Percentiles rank a stretch among this genome's conserved stretches.
Evolutionary conservation across 1,140 invertebrate genomes (phyloP).

Genomic region (Drosophila sechellia): DNA sequence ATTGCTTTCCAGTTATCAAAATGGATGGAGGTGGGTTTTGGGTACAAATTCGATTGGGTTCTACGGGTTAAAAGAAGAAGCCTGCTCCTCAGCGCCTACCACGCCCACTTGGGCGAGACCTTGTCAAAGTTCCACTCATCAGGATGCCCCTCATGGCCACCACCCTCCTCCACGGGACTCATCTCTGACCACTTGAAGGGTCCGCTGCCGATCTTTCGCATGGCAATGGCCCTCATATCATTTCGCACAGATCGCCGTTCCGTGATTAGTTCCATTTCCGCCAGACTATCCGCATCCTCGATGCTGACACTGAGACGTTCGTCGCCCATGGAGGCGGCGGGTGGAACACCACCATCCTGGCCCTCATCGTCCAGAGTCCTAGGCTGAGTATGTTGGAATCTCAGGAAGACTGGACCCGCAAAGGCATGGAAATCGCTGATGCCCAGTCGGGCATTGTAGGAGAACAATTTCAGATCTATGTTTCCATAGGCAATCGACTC

Average conservation of each 20-base stretch:
- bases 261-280: constrained; percentile 75
- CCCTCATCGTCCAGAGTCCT: constrained; percentile 32
- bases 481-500: constrained; percentile 83
- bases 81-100: constrained; percentile 66
- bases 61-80: constrained; percentile 2
- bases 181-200: constrained; percentile 91
- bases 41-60: constrained; percentile 35
- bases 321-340: constrained; percentile 57
- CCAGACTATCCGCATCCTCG: constrained; percentile 64
- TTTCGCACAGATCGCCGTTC: constrained; percentile 75
- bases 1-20: constrained; percentile 43
- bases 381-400: constrained; percentile 67
- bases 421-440: constrained; percentile 82
- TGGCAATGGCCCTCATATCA: constrained; percentile 77
- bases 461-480: constrained; percentile 82
- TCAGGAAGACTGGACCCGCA: constrained; percentile 79
- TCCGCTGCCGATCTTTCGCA: constrained; percentile 52
- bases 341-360: background rate
- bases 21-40: constrained; percentile 9
- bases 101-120: constrained; percentile 86
- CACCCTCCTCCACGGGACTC: constrained; percentile 83
- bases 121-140: constrained; percentile 90
- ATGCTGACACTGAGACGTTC: constrained; percentile 69
- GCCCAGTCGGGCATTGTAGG: constrained; percentile 72
- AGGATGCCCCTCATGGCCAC: constrained; percentile 90